A percentile compares a stretch with the other conserved stretches of the same genome.
phyloP scores from a whole-genome alignment of 1,140 invertebrate genomes.

The Lucilia cuprina region DNA sequence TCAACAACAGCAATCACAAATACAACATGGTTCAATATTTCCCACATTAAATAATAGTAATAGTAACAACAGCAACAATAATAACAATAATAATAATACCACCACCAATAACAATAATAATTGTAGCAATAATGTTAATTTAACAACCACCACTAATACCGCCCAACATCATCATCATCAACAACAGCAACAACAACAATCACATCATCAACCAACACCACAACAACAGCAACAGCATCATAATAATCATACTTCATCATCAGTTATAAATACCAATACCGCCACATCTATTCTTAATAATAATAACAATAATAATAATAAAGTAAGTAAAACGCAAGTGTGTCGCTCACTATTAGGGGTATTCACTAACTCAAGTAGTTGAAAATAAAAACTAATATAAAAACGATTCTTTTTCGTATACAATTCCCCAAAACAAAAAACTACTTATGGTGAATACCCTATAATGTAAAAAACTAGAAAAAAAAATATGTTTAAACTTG shows the following conservation, averaged over 20 bases:
- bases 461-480: too few species aligned
- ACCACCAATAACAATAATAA: constrained; percentile 3
- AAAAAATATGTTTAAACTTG: too few species aligned
- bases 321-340: not conserved
- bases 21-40: constrained; percentile 36
- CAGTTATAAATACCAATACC: not conserved
- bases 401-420: too few species aligned
- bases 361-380: too few species aligned
- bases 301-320: not conserved
- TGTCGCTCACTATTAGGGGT: too few species aligned
- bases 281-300: not conserved
- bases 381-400: too few species aligned
- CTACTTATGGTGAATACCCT: too few species aligned
- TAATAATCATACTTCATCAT: not conserved
- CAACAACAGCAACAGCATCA: constrained; percentile 5
- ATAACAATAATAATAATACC: constrained; percentile 19
- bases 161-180: constrained; percentile 26
- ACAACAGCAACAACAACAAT: constrained; percentile 19
- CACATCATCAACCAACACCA: constrained; percentile 2
- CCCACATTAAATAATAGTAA: constrained; percentile 30
- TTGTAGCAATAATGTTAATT: constrained; percentile 30
- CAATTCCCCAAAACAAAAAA: too few species aligned
- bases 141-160: constrained; percentile 27
- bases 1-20: constrained; percentile 30
- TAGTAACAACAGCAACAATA: constrained; percentile 16